Percentiles rank a stretch among this genome's conserved stretches.
Conservation (phyloP, 2,888 invertebrate species). For the Sinohyriopsis cumingii region DNA sequence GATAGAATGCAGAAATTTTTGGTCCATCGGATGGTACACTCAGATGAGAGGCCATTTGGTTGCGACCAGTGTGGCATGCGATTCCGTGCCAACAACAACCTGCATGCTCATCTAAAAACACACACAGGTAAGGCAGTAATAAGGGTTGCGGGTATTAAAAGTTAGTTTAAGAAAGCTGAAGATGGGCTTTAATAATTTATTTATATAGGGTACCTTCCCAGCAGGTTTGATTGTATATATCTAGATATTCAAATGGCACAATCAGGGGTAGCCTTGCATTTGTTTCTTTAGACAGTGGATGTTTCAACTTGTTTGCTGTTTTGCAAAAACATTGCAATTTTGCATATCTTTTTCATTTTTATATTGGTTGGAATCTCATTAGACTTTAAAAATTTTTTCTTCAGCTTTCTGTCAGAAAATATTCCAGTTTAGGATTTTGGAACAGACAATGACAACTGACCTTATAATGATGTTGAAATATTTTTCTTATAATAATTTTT, state of each 20-base stretch:
- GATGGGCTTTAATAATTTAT: no score
- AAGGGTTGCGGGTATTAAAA: not conserved
- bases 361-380: not conserved
- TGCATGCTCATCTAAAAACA: conserved; percentile 77
- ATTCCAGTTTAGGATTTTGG: no score
- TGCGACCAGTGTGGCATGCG: conserved; percentile 77
- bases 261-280: no score
- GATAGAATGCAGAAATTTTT: conserved; percentile 76
- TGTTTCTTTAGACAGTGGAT: not conserved
- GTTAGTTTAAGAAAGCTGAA: not conserved
- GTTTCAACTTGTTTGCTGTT: not conserved
- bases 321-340: not conserved
- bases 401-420: no score
- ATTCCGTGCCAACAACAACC: conserved; percentile 77
- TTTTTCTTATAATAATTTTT: no score
- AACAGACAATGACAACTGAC: no score
- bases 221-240: no score
- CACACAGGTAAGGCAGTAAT: conserved; percentile 72
- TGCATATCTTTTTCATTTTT: not conserved
- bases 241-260: no score
- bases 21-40: conserved; percentile 77
- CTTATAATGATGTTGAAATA: no score
- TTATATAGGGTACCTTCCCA: no score
- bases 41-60: conserved; percentile 73
- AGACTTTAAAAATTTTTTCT: no score